Evolutionary conservation across 2,888 invertebrate species (phyloP).

Genomic region (Dasypogon diadema): DNA sequence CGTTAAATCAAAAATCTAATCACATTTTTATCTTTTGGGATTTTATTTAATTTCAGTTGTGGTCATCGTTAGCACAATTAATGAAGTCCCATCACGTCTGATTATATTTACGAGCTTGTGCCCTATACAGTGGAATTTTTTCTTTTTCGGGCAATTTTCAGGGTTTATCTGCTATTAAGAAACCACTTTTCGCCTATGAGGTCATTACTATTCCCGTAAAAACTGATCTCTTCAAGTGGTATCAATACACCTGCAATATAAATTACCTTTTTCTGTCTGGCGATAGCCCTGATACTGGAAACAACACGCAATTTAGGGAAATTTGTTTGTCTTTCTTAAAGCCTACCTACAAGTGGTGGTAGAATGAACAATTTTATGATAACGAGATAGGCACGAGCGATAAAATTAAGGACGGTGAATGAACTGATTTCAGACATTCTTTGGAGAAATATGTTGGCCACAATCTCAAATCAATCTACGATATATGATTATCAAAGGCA

Average conservation of each 20-base stretch:
- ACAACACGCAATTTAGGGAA: slow-evolving; percentile 25
- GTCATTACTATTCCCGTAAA: slow-evolving; percentile 9
- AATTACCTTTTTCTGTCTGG: slow-evolving; percentile 13
- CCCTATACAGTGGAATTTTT: background rate
- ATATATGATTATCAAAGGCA: no score
- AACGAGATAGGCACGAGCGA: background rate
- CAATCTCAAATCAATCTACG: no score
- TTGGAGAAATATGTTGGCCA: no score
- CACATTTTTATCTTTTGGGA: no score
- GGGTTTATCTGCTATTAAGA: slow-evolving; percentile 35
- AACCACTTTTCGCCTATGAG: slow-evolving; percentile 39
- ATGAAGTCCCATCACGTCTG: background rate
- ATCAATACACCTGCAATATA: slow-evolving; percentile 2
- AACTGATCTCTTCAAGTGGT: slow-evolving; percentile 10
- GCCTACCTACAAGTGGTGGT: background rate
- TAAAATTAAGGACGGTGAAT: background rate
- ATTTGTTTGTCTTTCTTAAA: slow-evolving; percentile 18
- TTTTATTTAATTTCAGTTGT: no score
- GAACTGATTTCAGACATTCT: slow-evolving; percentile 28
- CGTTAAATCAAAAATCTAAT: no score
- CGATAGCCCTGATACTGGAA: background rate
- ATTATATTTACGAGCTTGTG: slow-evolving; percentile 3
- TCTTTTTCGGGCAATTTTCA: background rate
- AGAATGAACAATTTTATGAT: slow-evolving; percentile 34
- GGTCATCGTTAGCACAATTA: no score